Base-by-base conservation (phyloP, 2,113 vertebrate species). In the Leptobrachium ailaonicum region DNA sequence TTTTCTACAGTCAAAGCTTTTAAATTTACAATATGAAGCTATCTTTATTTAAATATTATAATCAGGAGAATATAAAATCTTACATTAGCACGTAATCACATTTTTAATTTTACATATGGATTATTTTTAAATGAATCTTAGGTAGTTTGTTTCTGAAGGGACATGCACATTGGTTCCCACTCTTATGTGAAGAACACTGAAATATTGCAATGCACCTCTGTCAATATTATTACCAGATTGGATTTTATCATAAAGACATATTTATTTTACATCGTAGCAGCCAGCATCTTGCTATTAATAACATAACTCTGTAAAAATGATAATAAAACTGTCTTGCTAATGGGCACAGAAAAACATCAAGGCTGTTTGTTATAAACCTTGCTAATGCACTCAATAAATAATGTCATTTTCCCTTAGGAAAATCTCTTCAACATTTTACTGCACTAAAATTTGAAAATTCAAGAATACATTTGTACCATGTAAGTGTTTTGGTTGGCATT, bases 401-500 rank as follows among this genome's bases (percentile, higher is more conserved):
- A 63, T 71, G n/a, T 56, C 43, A 54, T 78, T 85, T 83, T 76
- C 10, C 82, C 82, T 82, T 71, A 67, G 43, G 79, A 86, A 85
- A 82, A 70, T 1, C 7, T 5, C 8, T 12, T 12, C 40, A 70
- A 6, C 0, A 71, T 76, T 85, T 84, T 6, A 75, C 54, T 45
- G 70, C 1, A 77, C 76, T 82, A 83, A 0, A 11, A 72, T 68
- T 58, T 50, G 73, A 42, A 42, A 62, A 53, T 75, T 81, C 79
- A 81, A 75, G 63, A 81, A 81, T 71, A 40, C 69, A 81, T 80
- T 73, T 81, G 66, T 75, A 58, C 50, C 66, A 62, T 75, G 79
- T 68, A 72, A 72, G 70, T 72, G 70, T 54, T 54, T 73, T 74
- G 79, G 72, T 69, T 69, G 79, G 47, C 79, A 75, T 68, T 75